Conservation (phyloP, 2,797 vertebrate genomes). For the Mus minutoides region DNA sequence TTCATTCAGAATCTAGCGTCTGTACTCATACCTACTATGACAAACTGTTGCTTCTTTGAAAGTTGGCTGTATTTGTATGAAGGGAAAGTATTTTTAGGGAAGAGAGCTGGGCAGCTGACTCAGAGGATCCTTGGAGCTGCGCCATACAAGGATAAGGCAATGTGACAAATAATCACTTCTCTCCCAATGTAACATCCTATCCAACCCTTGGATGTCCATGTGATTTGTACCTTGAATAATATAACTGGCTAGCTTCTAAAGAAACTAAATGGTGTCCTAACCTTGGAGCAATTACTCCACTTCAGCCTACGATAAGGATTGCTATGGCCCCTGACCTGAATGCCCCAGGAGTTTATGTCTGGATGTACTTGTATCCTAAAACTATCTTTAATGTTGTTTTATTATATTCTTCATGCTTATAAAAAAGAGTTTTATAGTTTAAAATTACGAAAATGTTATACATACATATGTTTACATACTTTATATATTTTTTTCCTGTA, state of each 20-base stretch:
- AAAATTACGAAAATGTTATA: neutral
- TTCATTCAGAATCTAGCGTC: neutral
- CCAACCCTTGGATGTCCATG: neutral
- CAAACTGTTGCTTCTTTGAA: neutral
- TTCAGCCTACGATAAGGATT: neutral
- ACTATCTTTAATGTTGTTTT: neutral
- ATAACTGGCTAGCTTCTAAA: slow-evolving; percentile 22
- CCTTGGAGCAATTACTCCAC: slow-evolving; percentile 5
- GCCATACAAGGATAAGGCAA: neutral
- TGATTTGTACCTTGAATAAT: slow-evolving; percentile 10
- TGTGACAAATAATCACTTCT: neutral
- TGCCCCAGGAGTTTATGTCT: neutral
- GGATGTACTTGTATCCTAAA: neutral
- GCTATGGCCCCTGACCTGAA: neutral
- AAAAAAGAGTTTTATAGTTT: neutral
- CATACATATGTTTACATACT: neutral
- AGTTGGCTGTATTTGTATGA: neutral
- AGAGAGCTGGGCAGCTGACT: neutral
- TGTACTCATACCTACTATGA: neutral
- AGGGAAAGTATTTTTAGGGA: slow-evolving; percentile 11
- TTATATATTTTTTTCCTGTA: neutral
- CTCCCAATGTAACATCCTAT: neutral
- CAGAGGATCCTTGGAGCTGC: neutral
- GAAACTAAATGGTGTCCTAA: neutral
- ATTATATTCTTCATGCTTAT: slow-evolving; percentile 42